Evolutionary conservation across 2,797 vertebrate genomes (phyloP), one percentile per base, ranked within the genome.

Genomic region (Anisognathus igniventris): DNA sequence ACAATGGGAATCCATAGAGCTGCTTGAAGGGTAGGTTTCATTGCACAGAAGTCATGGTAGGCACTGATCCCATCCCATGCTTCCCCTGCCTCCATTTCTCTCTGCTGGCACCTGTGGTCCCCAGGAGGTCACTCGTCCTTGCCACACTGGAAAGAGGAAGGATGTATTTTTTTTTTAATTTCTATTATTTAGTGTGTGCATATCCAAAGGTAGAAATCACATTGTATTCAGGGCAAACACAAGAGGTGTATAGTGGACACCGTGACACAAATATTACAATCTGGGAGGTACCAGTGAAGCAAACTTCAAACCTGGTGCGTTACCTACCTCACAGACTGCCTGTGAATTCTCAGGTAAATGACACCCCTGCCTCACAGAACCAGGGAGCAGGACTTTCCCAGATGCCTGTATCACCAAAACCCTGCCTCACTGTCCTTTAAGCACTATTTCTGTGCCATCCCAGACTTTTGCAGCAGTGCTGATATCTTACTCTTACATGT

Each of bases 21-120:
- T 77, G 30, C 39, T n/a, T 66, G 37, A 44, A 80, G 23, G 44
- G 47, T 25, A 47, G 10, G 28, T 54, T 27, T 81, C 10, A 3
- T 60, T 65, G 80, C 20, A 28, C 0, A 35, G 30, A 37, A 50
- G 17, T 7, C 28, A 45, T 7, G 42, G 25, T 25, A 45, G 4
- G 0, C 30, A 25, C 16, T 1, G 4, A 68, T 91, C 16, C 25
- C 4, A 5, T 19, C 14, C 42, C 40, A 47, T 2, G 3, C 13
- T 83, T 73, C n/a, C 23, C 20, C 18, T 47, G 23, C n/a, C 19
- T 64, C 30, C 28, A 25, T 7, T 11, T 57, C 37, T 79, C 73
- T 62, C 57, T 70, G 37, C 35, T 44, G 42, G 45, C 4, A 2
- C 2, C 1, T 16, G 27, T 1, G 0, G 39, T 42, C 27, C 20